phyloP scores from a whole-genome alignment of 2,888 invertebrate genomes.

The Lathronympha strigana region DNA sequence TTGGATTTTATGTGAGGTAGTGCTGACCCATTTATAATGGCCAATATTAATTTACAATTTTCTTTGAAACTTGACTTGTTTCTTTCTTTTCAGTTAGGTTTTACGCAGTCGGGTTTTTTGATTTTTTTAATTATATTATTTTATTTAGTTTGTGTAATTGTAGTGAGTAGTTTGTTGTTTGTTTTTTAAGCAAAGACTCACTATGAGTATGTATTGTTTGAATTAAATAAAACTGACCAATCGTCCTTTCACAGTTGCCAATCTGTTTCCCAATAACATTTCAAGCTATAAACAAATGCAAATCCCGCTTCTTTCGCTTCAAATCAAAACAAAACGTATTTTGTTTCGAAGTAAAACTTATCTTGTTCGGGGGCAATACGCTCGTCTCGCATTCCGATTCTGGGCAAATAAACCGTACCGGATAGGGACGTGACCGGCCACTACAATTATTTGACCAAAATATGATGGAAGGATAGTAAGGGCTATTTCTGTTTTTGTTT shows the following conservation, averaged over 20 bases:
- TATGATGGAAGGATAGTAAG: background rate
- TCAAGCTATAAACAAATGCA: slow-evolving; percentile 28
- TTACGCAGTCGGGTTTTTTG: no score
- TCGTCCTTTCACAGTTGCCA: slow-evolving; percentile 7
- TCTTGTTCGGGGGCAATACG: slow-evolving; percentile 39
- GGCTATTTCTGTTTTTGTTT: background rate
- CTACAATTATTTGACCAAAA: slow-evolving; percentile 6
- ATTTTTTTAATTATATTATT: no score
- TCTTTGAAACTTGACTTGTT: no score
- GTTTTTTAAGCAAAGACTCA: background rate
- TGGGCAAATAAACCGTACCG: slow-evolving; percentile 61
- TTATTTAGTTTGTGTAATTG: no score
- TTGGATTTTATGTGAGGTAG: no score
- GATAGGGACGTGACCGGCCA: slow-evolving; percentile 34
- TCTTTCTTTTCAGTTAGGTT: no score
- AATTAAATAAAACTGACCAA: background rate
- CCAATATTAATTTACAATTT: no score
- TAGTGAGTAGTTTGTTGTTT: background rate
- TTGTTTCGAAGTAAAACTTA: slow-evolving; percentile 31
- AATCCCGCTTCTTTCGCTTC: slow-evolving; percentile 26
- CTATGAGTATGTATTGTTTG: background rate
- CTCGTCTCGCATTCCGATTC: slow-evolving; percentile 65
- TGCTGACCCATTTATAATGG: no score
- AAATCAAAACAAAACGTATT: slow-evolving; percentile 35
- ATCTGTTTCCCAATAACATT: slow-evolving; percentile 19